Conservation (phyloP, 2,797 vertebrate species). For the Philypnodon macrostomus region DNA sequence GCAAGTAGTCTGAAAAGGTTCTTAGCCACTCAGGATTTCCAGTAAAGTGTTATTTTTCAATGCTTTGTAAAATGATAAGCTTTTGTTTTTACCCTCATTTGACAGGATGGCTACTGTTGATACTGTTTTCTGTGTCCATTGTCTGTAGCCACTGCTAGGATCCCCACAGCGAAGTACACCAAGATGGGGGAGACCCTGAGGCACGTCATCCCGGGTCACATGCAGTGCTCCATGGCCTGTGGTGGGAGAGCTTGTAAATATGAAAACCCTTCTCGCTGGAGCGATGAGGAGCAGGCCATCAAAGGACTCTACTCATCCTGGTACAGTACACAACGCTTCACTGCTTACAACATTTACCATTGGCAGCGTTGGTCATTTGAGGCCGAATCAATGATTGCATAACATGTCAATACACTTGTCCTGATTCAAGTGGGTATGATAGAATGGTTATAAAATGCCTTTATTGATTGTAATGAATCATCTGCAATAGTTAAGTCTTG, state of each 20-base stretch:
- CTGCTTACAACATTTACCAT: background rate
- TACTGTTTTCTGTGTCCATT: constrained; percentile 4
- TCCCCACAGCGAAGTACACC: constrained; percentile 94
- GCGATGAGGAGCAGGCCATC: constrained; percentile 87
- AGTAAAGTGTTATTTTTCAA: too few relatives aligned
- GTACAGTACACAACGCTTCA: constrained; percentile 57
- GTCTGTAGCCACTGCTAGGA: constrained; percentile 73
- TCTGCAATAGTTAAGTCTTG: background rate
- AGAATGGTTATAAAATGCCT: constrained; percentile 1
- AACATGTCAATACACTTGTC: constrained; percentile 26
- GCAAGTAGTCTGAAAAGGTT: too few relatives aligned
- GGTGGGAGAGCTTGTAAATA: constrained; percentile 96
- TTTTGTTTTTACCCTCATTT: too few relatives aligned
- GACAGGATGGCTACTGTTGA: background rate
- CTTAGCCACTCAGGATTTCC: too few relatives aligned
- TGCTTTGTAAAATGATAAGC: too few relatives aligned
- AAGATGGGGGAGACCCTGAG: constrained; percentile 93
- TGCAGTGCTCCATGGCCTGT: constrained; percentile 97
- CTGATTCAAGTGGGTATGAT: constrained; percentile 2
- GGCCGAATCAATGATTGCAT: constrained; percentile 13
- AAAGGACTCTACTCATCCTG: constrained; percentile 95
- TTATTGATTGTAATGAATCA: constrained; percentile 2
- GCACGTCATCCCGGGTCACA: constrained; percentile 90
- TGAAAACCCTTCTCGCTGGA: constrained; percentile 95
- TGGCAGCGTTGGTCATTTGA: background rate